Percentiles rank a stretch among this genome's conserved stretches.
Evolutionary conservation across 2,888 invertebrate species (phyloP).

Genomic region (Patella depressa): DNA sequence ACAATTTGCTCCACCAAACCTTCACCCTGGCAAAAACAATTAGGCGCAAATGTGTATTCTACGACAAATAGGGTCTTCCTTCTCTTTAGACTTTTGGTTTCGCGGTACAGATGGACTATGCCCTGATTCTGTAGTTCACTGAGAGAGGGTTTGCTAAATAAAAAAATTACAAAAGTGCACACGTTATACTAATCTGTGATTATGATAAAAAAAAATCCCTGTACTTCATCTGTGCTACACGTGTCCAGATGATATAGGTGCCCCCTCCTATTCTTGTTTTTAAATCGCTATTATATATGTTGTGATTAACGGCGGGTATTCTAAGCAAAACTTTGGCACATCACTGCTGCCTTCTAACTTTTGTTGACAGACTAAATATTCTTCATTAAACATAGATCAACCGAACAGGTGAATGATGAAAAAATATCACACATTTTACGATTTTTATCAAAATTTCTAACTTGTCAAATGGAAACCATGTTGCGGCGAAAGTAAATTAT

Average conservation of each 20-base stretch:
- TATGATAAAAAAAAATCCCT: background rate
- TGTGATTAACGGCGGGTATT: conserved; percentile 1
- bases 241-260: too few species aligned
- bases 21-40: too few species aligned
- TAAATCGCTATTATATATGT: conserved; percentile 3
- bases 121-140: too few species aligned
- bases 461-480: conserved; percentile 9
- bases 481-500: background rate
- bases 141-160: too few species aligned
- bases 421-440: background rate
- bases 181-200: too few species aligned
- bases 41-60: too few species aligned
- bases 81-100: too few species aligned
- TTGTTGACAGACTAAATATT: conserved; percentile 9
- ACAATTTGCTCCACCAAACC: too few species aligned
- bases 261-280: background rate
- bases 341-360: background rate
- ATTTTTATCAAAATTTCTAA: conserved; percentile 9
- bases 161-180: too few species aligned
- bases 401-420: background rate
- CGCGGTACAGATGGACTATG: too few species aligned
- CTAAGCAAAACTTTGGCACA: background rate
- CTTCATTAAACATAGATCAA: conserved; percentile 2
- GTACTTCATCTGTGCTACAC: background rate
- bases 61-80: too few species aligned